phyloP scores from a whole-genome alignment of 2,888 invertebrate genomes.

The Idaea dimidiata region DNA sequence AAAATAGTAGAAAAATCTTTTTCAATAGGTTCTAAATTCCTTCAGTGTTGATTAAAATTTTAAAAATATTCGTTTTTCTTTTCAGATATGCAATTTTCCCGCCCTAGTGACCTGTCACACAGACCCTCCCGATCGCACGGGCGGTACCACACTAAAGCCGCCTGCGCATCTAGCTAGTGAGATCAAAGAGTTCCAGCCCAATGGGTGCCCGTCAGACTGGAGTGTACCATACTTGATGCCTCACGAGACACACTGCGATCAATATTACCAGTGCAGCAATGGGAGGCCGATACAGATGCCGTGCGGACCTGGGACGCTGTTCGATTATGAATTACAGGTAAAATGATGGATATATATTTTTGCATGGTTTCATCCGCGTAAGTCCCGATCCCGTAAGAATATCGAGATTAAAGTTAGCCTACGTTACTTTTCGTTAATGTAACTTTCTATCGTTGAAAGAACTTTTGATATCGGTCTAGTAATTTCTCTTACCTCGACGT shows the following conservation, averaged over 20 bases:
- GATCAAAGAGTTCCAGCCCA: not conserved
- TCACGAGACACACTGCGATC: slow-evolving; percentile 6
- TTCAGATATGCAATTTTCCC: slow-evolving; percentile 14
- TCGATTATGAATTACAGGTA: slow-evolving; percentile 12
- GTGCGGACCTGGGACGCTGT: slow-evolving; percentile 11
- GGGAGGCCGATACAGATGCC: slow-evolving; percentile 5
- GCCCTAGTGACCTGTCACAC: not conserved
- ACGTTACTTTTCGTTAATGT: no score
- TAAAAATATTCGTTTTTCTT: slow-evolving; percentile 31
- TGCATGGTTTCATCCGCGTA: no score
- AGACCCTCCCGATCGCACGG: not conserved
- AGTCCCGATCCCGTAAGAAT: no score
- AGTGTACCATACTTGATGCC: slow-evolving; percentile 5
- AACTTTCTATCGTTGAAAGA: no score
- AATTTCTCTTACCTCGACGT: no score
- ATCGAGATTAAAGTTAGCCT: no score
- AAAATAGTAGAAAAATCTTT: no score
- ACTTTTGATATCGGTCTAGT: no score
- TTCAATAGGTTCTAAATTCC: no score
- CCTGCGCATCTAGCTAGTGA: not conserved
- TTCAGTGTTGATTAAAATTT: not conserved
- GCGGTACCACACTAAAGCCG: not conserved
- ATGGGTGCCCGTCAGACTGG: slow-evolving; percentile 2
- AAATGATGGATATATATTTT: not conserved
- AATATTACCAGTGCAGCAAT: slow-evolving; percentile 7